Evolutionary conservation across 2,113 vertebrate species (phyloP), one percentile per base, ranked within the genome.

Genomic region (Notarius lentiginosus): DNA sequence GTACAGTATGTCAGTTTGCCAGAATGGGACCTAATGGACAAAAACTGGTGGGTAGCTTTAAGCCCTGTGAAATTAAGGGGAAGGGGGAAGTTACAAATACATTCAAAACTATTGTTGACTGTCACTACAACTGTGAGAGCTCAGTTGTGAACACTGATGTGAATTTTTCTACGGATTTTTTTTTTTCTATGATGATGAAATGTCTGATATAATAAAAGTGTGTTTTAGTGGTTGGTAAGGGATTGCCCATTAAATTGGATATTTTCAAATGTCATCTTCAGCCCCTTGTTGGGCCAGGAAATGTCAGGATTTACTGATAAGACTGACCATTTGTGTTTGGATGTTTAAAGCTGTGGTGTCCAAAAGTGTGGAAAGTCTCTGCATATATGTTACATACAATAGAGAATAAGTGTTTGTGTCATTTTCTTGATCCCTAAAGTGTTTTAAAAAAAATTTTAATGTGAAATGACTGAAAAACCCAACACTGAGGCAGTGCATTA

Each of bases 321-420:
- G 49, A 68, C 72, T 80, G 63, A 83, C 63, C 56, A 68, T 77
- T 83, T 68, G 86, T 87, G 82, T 87, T 82, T 77, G 70, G 72
- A 84, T 87, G 81, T 83, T 83, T 87, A 70, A 86, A 80, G 65
- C 51, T 70, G 84, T 86, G 70, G 76, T 86, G 81, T 87, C 72
- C 53, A 55, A 87, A 87, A 41, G 68, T 87, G 86, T 82, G 84
- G 77, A 86, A 86, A 15, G 51, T 86, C 60, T 79, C 84, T 86
- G 84, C 76, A 86, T 70, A 55, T 86, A 66, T 22, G 22, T 86
- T 80, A 86, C 84, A 34, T 86, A 84, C 81, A 84, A 84, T 84
- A 83, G 76, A 88, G 82, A 87, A 72, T 85, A 85, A 77, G 80
- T 82, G 84, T 86, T 87, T 79, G 83, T 89, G 88, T 86, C 72